These are phyloP conservation scores for Pristionchus maxplancki DNA, from an alignment of 2,888 invertebrate genomes.

Conservation along the genomic window DNA sequence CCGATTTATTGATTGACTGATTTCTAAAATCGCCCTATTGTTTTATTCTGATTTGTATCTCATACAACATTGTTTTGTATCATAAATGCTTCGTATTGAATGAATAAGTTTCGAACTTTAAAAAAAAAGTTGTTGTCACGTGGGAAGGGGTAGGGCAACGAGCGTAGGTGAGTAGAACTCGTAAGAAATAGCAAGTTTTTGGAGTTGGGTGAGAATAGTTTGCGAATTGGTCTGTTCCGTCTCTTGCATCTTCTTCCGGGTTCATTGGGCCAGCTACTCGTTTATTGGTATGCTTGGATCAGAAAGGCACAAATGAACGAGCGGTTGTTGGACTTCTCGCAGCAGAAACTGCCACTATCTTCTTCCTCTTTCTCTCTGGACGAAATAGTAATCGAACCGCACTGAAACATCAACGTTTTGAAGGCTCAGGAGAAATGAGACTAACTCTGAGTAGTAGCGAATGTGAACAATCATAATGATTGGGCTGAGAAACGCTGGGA, in stretches of 20 bases:
- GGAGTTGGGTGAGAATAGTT: too few species aligned
- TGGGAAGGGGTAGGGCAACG: too few species aligned
- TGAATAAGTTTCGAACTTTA: background rate
- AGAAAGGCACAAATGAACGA: background rate
- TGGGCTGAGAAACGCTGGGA: background rate
- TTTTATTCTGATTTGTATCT: conserved; percentile 4
- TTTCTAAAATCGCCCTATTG: background rate
- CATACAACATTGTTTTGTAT: background rate
- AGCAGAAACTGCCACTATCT: background rate
- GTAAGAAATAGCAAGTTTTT: too few species aligned
- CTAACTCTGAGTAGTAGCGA: conserved; percentile 6
- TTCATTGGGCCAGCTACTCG: too few species aligned
- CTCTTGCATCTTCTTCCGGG: too few species aligned
- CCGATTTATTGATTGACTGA: background rate
- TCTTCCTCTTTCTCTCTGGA: background rate
- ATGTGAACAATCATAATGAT: background rate
- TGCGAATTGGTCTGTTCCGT: too few species aligned
- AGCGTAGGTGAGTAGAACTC: too few species aligned
- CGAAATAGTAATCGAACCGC: background rate
- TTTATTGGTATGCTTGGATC: background rate
- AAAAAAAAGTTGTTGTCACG: too few species aligned
- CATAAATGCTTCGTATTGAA: background rate
- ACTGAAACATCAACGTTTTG: background rate
- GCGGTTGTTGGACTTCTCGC: background rate
- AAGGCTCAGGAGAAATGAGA: too few species aligned